Conservation (phyloP, 2,113 vertebrate genomes). For the Oenanthe oenanthe region DNA sequence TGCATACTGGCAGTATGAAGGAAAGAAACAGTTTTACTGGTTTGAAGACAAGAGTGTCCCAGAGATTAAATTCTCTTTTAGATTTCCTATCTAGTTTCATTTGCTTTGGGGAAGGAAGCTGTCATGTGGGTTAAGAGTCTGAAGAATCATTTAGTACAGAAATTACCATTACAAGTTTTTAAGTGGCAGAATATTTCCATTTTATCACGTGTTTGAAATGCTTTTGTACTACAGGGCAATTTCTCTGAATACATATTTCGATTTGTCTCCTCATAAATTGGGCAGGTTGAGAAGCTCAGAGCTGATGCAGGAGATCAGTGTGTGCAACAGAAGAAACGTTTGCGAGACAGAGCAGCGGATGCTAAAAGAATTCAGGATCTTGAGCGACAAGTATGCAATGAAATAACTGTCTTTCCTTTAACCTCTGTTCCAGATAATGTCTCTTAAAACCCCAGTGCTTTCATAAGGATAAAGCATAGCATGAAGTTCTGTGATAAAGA, state of each 20-base stretch:
- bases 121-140: not conserved
- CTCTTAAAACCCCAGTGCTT: not conserved
- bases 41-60: not conserved
- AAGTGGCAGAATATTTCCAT: not conserved
- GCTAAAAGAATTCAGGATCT: slow-evolving; percentile 89
- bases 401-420: not conserved
- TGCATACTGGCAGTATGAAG: not conserved
- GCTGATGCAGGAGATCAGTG: slow-evolving; percentile 77
- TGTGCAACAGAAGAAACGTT: slow-evolving; percentile 78
- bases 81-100: not conserved
- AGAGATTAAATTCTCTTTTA: not conserved
- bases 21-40: not conserved
- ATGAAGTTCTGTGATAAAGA: not conserved
- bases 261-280: not conserved
- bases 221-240: not conserved
- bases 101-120: not conserved
- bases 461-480: not conserved
- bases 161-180: not conserved
- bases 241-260: not conserved
- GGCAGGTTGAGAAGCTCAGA: slow-evolving; percentile 87
- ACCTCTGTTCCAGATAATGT: not conserved
- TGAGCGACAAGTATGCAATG: slow-evolving; percentile 83
- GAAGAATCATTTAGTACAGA: not conserved
- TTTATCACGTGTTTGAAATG: not conserved
- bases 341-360: slow-evolving; percentile 80